Evolutionary conservation across 2,888 invertebrate species (phyloP).

Genomic region (Halictus ligatus): DNA sequence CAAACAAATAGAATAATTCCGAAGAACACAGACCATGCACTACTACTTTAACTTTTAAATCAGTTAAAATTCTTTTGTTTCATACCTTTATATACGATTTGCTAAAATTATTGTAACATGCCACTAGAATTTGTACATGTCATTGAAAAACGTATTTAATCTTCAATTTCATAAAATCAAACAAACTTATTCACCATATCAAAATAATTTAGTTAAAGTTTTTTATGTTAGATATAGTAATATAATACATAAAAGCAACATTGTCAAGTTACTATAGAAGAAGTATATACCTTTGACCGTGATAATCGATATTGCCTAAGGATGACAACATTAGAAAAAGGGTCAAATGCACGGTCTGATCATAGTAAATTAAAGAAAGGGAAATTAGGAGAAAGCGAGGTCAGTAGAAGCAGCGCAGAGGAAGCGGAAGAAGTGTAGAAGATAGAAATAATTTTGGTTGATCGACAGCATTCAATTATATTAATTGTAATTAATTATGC

Average conservation of each 20-base stretch:
- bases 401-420: not conserved
- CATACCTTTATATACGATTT: not conserved
- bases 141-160: not conserved
- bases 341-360: not conserved
- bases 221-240: too few species aligned
- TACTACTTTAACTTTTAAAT: not conserved
- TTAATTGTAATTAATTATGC: slow-evolving; percentile 18
- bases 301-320: not conserved
- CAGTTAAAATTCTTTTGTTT: not conserved
- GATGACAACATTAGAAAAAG: not conserved
- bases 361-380: not conserved
- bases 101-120: not conserved
- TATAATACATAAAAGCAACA: not conserved
- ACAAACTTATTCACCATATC: not conserved
- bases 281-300: not conserved
- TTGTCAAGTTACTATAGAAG: not conserved
- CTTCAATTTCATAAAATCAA: not conserved
- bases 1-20: not conserved
- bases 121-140: not conserved
- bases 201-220: not conserved
- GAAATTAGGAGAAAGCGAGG: not conserved
- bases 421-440: not conserved
- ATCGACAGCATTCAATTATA: not conserved
- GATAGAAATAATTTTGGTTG: not conserved
- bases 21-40: not conserved